phyloP scores from a whole-genome alignment of 2,888 invertebrate species.

The Cartodere bifasciata region DNA sequence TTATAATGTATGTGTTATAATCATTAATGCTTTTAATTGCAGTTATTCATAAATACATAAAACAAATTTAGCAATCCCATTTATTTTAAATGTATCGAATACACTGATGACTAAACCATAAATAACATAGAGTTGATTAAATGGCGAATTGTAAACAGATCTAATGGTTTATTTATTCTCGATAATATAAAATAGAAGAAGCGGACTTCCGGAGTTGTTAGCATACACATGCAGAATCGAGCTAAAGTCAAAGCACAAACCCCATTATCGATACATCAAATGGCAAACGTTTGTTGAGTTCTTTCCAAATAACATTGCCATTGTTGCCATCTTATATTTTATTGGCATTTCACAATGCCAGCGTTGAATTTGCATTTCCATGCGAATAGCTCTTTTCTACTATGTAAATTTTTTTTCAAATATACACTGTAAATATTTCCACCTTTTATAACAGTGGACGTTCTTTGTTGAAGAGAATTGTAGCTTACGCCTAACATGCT shows the following conservation, averaged over 20 bases:
- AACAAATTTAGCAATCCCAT: no score
- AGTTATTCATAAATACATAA: no score
- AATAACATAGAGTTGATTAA: conserved; percentile 16
- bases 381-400: conserved; percentile 35
- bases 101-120: no score
- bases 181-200: conserved; percentile 31
- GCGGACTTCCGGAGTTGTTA: conserved; percentile 34
- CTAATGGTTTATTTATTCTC: conserved; percentile 32
- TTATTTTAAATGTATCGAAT: no score
- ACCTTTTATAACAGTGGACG: conserved; percentile 31
- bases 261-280: conserved; percentile 29
- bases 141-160: conserved; percentile 20
- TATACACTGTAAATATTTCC: conserved; percentile 34
- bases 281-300: conserved; percentile 23
- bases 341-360: conserved; percentile 34
- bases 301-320: conserved; percentile 31
- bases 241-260: no score
- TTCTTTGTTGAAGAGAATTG: conserved; percentile 26
- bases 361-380: conserved; percentile 34
- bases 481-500: conserved; percentile 21
- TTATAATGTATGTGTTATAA: no score
- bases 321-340: conserved; percentile 39
- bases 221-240: conserved; percentile 25
- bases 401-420: conserved; percentile 34
- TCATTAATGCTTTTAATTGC: no score